A percentile compares a stretch with the other conserved stretches of the same genome.
These are phyloP conservation scores for Porites cylindrica DNA, from an alignment of 92 coral and sea anemone species.

Conservation along the genomic window DNA sequence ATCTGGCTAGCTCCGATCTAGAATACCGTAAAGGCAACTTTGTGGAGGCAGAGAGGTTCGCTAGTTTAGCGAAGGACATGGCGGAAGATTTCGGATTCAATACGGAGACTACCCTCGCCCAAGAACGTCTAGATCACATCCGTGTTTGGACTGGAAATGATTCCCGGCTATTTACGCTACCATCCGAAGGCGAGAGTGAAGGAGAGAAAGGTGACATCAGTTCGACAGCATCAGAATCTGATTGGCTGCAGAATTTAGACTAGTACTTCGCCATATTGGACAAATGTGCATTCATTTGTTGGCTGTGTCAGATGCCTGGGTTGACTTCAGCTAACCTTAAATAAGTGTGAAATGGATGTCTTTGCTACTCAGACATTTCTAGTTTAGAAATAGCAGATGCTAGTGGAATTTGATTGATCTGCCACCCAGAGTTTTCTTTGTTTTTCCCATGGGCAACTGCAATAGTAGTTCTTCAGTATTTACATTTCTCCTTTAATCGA, in stretches of 20 bases:
- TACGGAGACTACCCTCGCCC: slow-evolving; percentile 59
- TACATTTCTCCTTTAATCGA: no score
- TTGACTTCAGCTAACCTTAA: no score
- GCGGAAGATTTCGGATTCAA: slow-evolving; percentile 50
- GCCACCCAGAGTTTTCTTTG: no score
- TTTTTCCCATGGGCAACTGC: no score
- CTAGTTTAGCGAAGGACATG: slow-evolving; percentile 53
- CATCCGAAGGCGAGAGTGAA: slow-evolving; percentile 12
- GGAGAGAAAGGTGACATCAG: slow-evolving; percentile 55
- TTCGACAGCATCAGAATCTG: slow-evolving; percentile 39
- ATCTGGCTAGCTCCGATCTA: slow-evolving; percentile 66
- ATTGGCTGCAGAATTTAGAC: slow-evolving; percentile 32
- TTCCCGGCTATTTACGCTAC: no score
- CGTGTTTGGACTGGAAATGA: background rate
- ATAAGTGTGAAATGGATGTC: no score
- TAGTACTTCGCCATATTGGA: background rate
- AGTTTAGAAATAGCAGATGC: no score
- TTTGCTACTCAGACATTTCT: no score
- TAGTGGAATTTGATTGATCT: no score
- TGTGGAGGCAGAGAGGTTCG: slow-evolving; percentile 55
- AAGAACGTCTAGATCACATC: slow-evolving; percentile 54
- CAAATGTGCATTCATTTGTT: no score
- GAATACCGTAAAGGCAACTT: slow-evolving; percentile 56
- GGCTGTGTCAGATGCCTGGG: no score
- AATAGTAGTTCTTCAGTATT: no score